Evolutionary conservation across 1,140 invertebrate species (phyloP).

Genomic region (Drosophila bifasciata): DNA sequence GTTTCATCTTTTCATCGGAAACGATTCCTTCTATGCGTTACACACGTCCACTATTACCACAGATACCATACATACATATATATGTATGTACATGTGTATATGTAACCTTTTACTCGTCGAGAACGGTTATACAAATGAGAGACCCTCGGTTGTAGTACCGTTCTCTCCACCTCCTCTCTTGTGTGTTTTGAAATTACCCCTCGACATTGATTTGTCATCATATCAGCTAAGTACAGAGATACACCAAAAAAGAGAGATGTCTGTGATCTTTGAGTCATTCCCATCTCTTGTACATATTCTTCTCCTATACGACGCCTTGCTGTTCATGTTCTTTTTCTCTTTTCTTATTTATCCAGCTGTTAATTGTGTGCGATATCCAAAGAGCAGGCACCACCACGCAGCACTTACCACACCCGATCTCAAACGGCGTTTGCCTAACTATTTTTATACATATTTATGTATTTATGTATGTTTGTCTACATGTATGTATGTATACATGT

Average conservation of each 20-base stretch:
- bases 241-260: background rate
- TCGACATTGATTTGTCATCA: slow-evolving; percentile 76
- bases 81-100: too few species aligned
- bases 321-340: slow-evolving; percentile 21
- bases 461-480: background rate
- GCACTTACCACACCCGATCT: slow-evolving; percentile 2
- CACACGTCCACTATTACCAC: too few species aligned
- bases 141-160: too few species aligned
- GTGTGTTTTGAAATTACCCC: too few species aligned
- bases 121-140: too few species aligned
- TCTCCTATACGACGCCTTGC: slow-evolving; percentile 8
- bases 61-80: too few species aligned
- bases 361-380: slow-evolving; percentile 65
- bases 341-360: slow-evolving; percentile 74
- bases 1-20: too few species aligned
- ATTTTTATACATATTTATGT: slow-evolving; percentile 43
- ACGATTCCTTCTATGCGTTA: too few species aligned
- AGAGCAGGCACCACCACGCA: slow-evolving; percentile 39
- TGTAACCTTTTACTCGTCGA: too few species aligned
- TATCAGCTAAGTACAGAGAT: slow-evolving; percentile 22
- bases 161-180: too few species aligned
- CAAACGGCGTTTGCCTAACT: slow-evolving; percentile 37
- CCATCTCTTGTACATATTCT: slow-evolving; percentile 11
- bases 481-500: background rate
- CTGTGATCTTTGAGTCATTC: background rate